Conservation (phyloP, 2,113 vertebrate species). For the Hippolais icterina region DNA sequence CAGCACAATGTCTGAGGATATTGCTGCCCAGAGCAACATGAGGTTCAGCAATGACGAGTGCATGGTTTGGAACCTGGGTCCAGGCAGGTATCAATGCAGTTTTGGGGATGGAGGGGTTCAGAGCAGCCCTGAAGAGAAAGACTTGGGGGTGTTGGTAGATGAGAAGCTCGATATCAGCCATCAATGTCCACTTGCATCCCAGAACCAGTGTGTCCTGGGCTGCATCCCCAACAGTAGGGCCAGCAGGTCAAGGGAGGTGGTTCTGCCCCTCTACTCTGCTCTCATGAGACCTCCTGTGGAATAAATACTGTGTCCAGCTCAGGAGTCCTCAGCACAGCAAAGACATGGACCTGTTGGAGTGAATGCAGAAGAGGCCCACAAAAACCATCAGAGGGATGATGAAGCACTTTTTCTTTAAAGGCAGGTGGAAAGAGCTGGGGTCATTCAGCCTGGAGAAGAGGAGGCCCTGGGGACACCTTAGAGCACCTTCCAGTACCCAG, state of each 20-base stretch:
- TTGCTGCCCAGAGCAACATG: neutral
- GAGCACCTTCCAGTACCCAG: neutral
- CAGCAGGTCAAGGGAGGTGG: neutral
- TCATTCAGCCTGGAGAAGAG: neutral
- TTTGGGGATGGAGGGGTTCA: neutral
- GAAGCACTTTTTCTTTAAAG: neutral
- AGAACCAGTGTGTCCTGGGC: neutral
- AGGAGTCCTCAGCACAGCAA: neutral
- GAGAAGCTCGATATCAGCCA: neutral
- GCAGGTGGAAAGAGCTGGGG: neutral
- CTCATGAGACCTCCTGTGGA: neutral
- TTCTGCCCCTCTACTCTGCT: neutral
- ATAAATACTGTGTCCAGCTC: neutral
- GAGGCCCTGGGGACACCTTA: neutral
- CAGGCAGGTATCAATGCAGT: neutral
- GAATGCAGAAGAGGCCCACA: neutral
- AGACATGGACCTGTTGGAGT: neutral
- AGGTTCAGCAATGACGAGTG: neutral
- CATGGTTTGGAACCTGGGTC: neutral
- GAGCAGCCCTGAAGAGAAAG: neutral
- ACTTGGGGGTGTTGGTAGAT: neutral
- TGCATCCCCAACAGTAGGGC: neutral
- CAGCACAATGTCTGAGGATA: neutral
- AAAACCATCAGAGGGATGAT: neutral
- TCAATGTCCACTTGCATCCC: rapidly evolving